A percentile compares a stretch with the other conserved stretches of the same genome.
Conservation (phyloP, 2,113 vertebrate species). For the Ptyas mucosa region DNA sequence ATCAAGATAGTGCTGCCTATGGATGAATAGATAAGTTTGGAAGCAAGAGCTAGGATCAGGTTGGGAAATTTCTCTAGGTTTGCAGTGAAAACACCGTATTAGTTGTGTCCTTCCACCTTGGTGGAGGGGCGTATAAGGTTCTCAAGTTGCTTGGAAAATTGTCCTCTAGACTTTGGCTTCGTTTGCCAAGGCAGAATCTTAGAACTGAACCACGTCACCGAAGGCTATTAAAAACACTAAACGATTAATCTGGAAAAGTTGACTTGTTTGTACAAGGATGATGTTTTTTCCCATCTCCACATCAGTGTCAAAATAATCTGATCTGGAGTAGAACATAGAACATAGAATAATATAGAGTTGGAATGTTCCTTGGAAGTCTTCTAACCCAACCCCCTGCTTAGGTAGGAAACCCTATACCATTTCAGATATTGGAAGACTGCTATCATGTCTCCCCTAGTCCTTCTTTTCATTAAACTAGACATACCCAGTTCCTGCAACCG, state of each 20-base stretch:
- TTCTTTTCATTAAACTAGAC: too few species aligned
- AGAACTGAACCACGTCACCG: neutral
- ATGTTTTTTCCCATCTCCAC: neutral
- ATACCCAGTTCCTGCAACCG: too few species aligned
- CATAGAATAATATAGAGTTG: too few species aligned
- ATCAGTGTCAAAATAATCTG: slow-evolving; percentile 7
- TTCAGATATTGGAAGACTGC: too few species aligned
- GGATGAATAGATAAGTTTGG: neutral
- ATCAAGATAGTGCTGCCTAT: neutral
- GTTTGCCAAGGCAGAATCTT: neutral
- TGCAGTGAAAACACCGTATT: neutral
- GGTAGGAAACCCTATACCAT: too few species aligned
- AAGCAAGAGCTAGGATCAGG: neutral
- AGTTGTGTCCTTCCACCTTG: neutral
- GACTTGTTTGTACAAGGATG: neutral
- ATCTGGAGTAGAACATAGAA: neutral
- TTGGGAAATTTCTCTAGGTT: neutral
- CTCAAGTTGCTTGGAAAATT: neutral
- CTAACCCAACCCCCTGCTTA: too few species aligned
- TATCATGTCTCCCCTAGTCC: too few species aligned
- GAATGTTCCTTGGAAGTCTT: too few species aligned
- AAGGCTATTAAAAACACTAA: neutral
- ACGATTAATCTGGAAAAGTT: neutral
- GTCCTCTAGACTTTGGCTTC: neutral
- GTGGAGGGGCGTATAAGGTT: neutral